Evolutionary conservation across 1,140 invertebrate species (phyloP).

Genomic region (Palaemon carinicauda): DNA sequence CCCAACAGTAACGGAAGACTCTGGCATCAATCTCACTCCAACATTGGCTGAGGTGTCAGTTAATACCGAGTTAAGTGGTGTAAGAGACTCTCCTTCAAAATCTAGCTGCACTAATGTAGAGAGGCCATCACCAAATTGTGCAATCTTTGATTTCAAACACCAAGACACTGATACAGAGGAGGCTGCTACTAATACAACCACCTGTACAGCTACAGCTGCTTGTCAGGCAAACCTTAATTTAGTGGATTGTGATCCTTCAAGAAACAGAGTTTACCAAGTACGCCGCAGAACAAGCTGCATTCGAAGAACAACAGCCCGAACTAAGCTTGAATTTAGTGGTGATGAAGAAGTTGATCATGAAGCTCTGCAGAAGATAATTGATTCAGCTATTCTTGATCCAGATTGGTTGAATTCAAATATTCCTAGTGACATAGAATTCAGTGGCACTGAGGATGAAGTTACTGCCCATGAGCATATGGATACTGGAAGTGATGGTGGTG

Average conservation of each 20-base stretch:
- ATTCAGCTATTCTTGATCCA: constrained; percentile 57
- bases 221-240: constrained; percentile 55
- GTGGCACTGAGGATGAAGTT: constrained; percentile 49
- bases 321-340: constrained; percentile 48
- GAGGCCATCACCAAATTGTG: constrained; percentile 80
- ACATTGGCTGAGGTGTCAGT: constrained; percentile 4
- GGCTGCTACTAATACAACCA: constrained; percentile 61
- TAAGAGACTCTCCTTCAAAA: constrained; percentile 46
- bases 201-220: constrained; percentile 60
- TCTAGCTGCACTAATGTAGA: constrained; percentile 68
- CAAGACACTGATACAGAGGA: constrained; percentile 82
- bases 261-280: constrained; percentile 71
- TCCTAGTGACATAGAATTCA: constrained; percentile 46
- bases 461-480: constrained; percentile 48
- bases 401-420: constrained; percentile 59
- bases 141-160: constrained; percentile 84
- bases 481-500: constrained; percentile 46
- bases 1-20: constrained; percentile 44
- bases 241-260: constrained; percentile 64
- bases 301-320: constrained; percentile 31
- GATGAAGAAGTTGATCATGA: constrained; percentile 60
- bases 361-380: constrained; percentile 58
- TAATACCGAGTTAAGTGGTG: neutral
- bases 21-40: constrained; percentile 63
- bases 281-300: constrained; percentile 73